Percentiles rank a stretch among this genome's conserved stretches.
Evolutionary conservation across 2,888 invertebrate species (phyloP).

Genomic region (Elmis aenea): DNA sequence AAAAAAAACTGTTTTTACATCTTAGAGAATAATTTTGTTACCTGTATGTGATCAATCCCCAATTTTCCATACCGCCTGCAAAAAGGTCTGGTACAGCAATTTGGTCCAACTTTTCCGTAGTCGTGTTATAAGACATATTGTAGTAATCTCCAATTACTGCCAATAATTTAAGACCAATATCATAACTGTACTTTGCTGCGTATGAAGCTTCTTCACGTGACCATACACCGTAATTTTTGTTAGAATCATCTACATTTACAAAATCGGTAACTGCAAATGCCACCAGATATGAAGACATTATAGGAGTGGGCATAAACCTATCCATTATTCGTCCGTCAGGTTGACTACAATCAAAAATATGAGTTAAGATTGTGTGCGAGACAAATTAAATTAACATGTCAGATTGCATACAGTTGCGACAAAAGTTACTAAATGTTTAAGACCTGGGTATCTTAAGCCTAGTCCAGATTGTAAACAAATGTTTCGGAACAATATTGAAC

Average conservation of each 20-base stretch:
- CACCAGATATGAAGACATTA: slow-evolving; percentile 89
- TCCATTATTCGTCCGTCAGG: slow-evolving; percentile 31
- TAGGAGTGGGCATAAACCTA: too few relatives aligned
- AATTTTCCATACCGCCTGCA: slow-evolving; percentile 88
- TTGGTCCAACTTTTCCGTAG: slow-evolving; percentile 92
- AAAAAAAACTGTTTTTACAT: too few relatives aligned
- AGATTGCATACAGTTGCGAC: too few relatives aligned
- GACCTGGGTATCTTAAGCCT: too few relatives aligned
- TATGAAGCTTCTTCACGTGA: slow-evolving; percentile 63
- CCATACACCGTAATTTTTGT: slow-evolving; percentile 64
- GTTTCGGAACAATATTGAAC: too few relatives aligned
- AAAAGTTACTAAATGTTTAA: too few relatives aligned
- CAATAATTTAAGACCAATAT: slow-evolving; percentile 71
- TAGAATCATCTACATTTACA: slow-evolving; percentile 50
- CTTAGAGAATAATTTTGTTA: too few relatives aligned
- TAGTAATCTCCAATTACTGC: slow-evolving; percentile 67
- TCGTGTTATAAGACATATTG: too few relatives aligned
- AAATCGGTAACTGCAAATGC: slow-evolving; percentile 82
- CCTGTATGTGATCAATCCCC: slow-evolving; percentile 76
- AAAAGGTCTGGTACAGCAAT: slow-evolving; percentile 86
- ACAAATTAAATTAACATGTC: too few relatives aligned
- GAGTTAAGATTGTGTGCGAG: too few relatives aligned
- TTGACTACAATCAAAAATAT: too few relatives aligned
- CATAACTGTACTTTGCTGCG: slow-evolving; percentile 69
- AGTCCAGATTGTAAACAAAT: too few relatives aligned